Evolutionary conservation across 2,797 vertebrate genomes (phyloP).

Genomic region (Clarias platycephalus): DNA sequence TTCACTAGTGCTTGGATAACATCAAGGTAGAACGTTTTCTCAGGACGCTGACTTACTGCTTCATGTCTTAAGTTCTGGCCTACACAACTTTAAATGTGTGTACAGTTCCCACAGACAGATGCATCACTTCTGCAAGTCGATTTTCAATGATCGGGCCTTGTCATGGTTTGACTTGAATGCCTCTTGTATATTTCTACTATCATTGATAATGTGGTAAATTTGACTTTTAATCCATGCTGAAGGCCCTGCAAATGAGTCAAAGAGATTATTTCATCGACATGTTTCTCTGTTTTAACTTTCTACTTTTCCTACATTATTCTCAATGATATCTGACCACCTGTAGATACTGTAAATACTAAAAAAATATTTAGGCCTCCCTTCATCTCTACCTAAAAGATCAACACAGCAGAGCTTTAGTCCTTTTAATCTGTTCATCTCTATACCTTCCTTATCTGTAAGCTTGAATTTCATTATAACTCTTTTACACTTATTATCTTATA

Average conservation of each 20-base stretch:
- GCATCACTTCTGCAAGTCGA: too few species aligned
- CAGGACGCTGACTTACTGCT: too few species aligned
- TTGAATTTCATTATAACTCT: too few species aligned
- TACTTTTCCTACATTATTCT: not conserved
- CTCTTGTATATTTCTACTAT: not conserved
- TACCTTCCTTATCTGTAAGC: not conserved
- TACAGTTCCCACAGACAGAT: too few species aligned
- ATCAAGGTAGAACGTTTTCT: too few species aligned
- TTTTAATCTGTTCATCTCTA: not conserved
- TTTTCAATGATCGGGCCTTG: too few species aligned
- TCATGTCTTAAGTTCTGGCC: too few species aligned
- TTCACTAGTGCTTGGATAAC: too few species aligned
- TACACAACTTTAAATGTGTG: too few species aligned
- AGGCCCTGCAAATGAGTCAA: not conserved
- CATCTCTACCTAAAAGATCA: not conserved
- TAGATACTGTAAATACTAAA: too few species aligned
- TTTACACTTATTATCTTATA: too few species aligned
- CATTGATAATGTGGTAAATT: not conserved
- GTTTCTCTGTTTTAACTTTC: not conserved
- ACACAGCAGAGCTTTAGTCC: not conserved
- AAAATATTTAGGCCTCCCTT: not conserved
- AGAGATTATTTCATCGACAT: not conserved
- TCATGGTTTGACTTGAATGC: too few species aligned
- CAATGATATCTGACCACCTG: not conserved
- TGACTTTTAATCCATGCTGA: not conserved